These are phyloP conservation scores for Atta colombica DNA, from an alignment of 1,140 invertebrate species.

Conservation along the genomic window DNA sequence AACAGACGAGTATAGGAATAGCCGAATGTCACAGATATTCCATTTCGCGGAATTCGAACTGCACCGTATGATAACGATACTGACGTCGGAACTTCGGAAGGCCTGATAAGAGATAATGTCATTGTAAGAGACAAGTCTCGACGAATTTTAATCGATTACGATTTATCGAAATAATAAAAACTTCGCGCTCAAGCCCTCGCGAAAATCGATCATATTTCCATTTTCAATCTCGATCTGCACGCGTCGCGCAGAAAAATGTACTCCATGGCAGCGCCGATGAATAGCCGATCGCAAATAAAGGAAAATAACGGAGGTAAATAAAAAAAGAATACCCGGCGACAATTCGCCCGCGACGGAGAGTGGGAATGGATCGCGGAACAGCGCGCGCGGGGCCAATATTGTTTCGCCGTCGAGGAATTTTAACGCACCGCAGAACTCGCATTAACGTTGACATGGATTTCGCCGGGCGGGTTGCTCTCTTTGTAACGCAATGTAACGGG, in stretches of 20 bases:
- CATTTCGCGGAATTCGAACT: slow-evolving; percentile 24
- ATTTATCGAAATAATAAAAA: slow-evolving; percentile 38
- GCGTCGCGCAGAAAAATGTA: slow-evolving; percentile 34
- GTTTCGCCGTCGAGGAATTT: slow-evolving; percentile 75
- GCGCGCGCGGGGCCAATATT: slow-evolving; percentile 73
- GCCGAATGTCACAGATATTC: slow-evolving; percentile 31
- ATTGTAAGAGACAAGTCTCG: slow-evolving; percentile 32
- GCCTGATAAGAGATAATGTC: slow-evolving; percentile 21
- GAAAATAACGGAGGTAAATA: slow-evolving; percentile 37
- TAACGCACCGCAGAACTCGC: slow-evolving; percentile 74
- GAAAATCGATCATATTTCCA: not conserved
- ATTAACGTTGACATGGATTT: slow-evolving; percentile 76
- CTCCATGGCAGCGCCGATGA: slow-evolving; percentile 24
- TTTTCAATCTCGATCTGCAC: slow-evolving; percentile 43
- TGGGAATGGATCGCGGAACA: slow-evolving; percentile 68
- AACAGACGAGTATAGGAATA: not conserved
- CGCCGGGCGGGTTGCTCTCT: slow-evolving; percentile 75
- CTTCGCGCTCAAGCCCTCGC: not conserved
- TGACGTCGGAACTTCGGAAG: not conserved
- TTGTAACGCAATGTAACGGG: slow-evolving; percentile 78
- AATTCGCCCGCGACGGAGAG: slow-evolving; percentile 48
- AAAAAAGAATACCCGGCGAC: not conserved
- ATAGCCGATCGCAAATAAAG: slow-evolving; percentile 51
- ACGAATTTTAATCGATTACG: not conserved
- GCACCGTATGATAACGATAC: not conserved